phyloP scores from a whole-genome alignment of 1,140 invertebrate genomes.

The Metopolophium dirhodum region DNA sequence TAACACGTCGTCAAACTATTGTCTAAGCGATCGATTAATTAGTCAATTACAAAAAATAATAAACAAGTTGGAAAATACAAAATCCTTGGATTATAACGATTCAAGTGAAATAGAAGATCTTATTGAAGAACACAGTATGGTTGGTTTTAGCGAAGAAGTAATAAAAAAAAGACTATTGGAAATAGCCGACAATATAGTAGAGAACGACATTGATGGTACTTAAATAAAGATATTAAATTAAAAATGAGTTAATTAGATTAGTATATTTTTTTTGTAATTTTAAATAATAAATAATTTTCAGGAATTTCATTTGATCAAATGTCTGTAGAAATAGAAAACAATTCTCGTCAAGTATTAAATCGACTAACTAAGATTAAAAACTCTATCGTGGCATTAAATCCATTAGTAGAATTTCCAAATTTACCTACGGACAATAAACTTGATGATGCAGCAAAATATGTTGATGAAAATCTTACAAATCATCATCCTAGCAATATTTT shows the following conservation, averaged over 20 bases:
- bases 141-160: not conserved
- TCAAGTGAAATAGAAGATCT: constrained; percentile 16
- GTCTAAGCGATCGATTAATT: not conserved
- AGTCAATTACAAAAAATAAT: constrained; percentile 2
- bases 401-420: not conserved
- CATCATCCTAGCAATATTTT: not conserved
- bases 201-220: not conserved
- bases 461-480: not conserved
- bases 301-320: not conserved
- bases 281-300: constrained; percentile 24
- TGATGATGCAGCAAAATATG: not conserved
- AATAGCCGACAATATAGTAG: not conserved
- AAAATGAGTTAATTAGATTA: not conserved
- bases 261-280: not conserved
- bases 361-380: not conserved
- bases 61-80: not conserved
- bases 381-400: not conserved
- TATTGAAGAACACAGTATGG: constrained; percentile 5
- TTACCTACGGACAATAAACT: not conserved
- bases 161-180: constrained; percentile 21
- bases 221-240: not conserved
- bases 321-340: constrained; percentile 23
- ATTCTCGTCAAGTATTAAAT: not conserved
- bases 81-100: not conserved
- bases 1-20: not conserved